Percentiles rank a stretch among this genome's conserved stretches.
Evolutionary conservation across 2,113 vertebrate genomes (phyloP).

Genomic region (Brachypodius melanocephalos): DNA sequence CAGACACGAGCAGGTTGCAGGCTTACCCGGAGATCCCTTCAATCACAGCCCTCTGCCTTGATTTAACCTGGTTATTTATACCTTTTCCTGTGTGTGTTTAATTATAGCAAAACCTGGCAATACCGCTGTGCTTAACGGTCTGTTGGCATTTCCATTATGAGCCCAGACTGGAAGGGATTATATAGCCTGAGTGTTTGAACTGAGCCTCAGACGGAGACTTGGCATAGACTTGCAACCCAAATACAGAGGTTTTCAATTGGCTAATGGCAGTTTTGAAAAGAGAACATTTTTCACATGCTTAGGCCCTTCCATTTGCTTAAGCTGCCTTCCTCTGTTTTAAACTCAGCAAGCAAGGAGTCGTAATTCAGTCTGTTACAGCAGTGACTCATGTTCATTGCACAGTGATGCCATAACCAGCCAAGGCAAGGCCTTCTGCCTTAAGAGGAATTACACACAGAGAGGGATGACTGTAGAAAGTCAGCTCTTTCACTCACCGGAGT

Average conservation of each 20-base stretch:
- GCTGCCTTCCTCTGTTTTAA: slow-evolving; percentile 37
- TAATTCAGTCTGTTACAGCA: slow-evolving; percentile 19
- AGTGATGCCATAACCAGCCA: neutral
- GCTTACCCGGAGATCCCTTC: neutral
- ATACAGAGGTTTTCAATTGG: slow-evolving; percentile 56
- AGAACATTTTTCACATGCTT: slow-evolving; percentile 62
- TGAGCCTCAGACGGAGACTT: slow-evolving; percentile 52
- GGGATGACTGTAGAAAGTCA: neutral
- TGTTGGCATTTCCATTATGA: slow-evolving; percentile 58
- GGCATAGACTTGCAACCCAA: slow-evolving; percentile 28
- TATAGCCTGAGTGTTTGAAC: slow-evolving; percentile 56
- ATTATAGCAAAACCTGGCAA: slow-evolving; percentile 58
- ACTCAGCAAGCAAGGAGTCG: neutral
- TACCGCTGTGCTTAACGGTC: slow-evolving; percentile 49
- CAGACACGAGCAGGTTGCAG: neutral
- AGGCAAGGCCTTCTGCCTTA: slow-evolving; percentile 23
- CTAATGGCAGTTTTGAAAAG: slow-evolving; percentile 55
- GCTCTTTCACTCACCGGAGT: neutral
- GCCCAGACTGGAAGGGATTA: slow-evolving; percentile 58
- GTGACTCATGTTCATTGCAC: slow-evolving; percentile 5
- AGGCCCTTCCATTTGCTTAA: slow-evolving; percentile 37
- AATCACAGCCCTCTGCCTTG: neutral
- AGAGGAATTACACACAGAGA: neutral
- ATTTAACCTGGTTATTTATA: slow-evolving; percentile 56
- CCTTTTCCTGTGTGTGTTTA: slow-evolving; percentile 54